Percentiles rank a stretch among this genome's conserved stretches.
Conservation (phyloP, 2,797 vertebrate genomes). For the Acipenser ruthenus region DNA sequence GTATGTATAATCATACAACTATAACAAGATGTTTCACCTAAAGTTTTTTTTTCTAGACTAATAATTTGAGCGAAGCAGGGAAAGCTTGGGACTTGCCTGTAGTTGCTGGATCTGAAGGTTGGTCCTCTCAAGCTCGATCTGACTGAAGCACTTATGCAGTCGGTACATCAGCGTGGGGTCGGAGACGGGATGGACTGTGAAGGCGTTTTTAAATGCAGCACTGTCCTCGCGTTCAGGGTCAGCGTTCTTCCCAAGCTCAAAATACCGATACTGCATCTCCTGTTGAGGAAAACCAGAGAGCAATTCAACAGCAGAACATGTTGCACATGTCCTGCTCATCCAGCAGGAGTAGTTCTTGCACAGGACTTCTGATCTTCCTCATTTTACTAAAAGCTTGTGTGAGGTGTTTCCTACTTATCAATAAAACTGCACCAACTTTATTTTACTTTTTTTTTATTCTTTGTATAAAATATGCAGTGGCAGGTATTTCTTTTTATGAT, state of each 20-base stretch:
- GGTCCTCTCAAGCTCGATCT: constrained; percentile 78
- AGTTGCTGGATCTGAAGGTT: constrained; percentile 83
- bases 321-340: not conserved
- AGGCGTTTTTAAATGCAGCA: constrained; percentile 68
- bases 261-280: constrained; percentile 83
- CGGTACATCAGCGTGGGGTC: constrained; percentile 87
- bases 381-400: no score
- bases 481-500: no score
- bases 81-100: constrained; percentile 62
- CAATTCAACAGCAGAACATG: not conserved
- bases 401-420: no score
- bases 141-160: constrained; percentile 85
- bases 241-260: constrained; percentile 83
- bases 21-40: no score
- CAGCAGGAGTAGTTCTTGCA: not conserved
- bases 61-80: no score
- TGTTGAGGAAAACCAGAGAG: constrained; percentile 32
- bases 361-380: no score
- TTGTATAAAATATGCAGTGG: no score
- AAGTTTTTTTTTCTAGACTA: not conserved
- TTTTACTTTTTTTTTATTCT: no score
- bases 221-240: constrained; percentile 82
- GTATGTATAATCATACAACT: no score
- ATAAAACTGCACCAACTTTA: no score
- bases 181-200: constrained; percentile 79